Conservation (phyloP, 2,113 vertebrate species). For the Antechinus flavipes region DNA sequence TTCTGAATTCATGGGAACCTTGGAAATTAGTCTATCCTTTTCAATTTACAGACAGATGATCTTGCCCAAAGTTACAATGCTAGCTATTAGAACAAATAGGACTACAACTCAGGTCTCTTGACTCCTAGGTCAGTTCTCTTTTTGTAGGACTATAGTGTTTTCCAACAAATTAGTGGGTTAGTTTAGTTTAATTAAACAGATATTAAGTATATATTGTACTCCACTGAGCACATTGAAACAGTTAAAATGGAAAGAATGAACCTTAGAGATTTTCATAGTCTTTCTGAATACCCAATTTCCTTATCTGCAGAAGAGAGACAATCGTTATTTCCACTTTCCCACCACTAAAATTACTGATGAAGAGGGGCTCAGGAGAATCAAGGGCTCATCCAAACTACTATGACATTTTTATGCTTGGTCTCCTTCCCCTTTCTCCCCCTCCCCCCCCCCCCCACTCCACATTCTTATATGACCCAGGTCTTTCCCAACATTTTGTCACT, state of each 20-base stretch:
- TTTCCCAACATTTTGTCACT: not conserved
- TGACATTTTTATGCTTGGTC: not conserved
- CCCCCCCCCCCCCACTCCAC: not conserved
- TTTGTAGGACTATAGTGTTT: not conserved
- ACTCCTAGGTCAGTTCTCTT: not conserved
- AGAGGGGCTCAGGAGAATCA: not conserved
- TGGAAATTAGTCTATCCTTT: not conserved
- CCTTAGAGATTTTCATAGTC: not conserved
- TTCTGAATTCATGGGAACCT: not conserved
- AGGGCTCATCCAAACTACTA: not conserved
- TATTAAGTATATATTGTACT: not conserved
- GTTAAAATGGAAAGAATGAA: not conserved
- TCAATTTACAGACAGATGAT: not conserved
- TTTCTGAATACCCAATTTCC: not conserved
- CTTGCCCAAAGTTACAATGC: not conserved
- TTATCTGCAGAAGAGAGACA: not conserved
- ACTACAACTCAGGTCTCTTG: not conserved
- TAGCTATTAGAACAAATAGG: not conserved
- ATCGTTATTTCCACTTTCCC: not conserved
- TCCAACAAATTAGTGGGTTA: not conserved
- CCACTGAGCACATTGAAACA: not conserved
- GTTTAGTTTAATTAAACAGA: not conserved
- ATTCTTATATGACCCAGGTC: not conserved
- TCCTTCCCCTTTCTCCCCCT: not conserved
- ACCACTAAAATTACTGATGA: not conserved